Percentiles rank a stretch among this genome's conserved stretches.
Evolutionary conservation across 2,888 invertebrate genomes (phyloP).

Genomic region (Hecatera dysodea): DNA sequence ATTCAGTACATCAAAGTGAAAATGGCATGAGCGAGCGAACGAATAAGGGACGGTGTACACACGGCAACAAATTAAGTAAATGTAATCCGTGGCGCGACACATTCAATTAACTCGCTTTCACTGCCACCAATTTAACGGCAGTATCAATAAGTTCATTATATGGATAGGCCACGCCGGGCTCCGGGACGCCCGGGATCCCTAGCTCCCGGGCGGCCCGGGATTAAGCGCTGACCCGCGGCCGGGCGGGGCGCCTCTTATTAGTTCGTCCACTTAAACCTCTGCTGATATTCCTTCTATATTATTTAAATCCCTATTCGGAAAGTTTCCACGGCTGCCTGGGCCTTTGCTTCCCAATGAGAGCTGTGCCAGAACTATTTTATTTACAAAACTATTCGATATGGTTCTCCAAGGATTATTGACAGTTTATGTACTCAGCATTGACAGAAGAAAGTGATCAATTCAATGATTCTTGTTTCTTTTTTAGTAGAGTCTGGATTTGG

Average conservation of each 20-base stretch:
- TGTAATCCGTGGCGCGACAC: constrained; percentile 26
- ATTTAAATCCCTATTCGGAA: constrained; percentile 38
- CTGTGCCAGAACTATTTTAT: constrained; percentile 4
- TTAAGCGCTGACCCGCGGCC: constrained; percentile 50
- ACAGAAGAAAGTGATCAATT: too few species aligned
- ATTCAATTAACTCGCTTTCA: constrained; percentile 41
- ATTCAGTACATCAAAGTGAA: constrained; percentile 10
- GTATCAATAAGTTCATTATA: constrained; percentile 54
- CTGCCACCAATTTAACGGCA: constrained; percentile 24
- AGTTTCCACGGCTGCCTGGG: constrained; percentile 15
- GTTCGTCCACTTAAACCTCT: constrained; percentile 46
- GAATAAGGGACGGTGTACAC: constrained; percentile 11
- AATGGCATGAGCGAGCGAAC: background rate
- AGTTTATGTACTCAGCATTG: background rate
- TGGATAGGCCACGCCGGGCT: constrained; percentile 8
- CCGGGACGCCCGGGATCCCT: constrained; percentile 11
- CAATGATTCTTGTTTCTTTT: background rate
- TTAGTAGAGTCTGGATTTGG: background rate
- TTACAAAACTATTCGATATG: background rate
- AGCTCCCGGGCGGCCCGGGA: constrained; percentile 51
- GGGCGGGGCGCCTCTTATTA: constrained; percentile 48
- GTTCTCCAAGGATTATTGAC: background rate
- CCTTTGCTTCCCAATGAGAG: constrained; percentile 7
- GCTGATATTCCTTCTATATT: constrained; percentile 49
- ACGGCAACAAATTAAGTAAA: constrained; percentile 24